Evolutionary conservation across 2,113 vertebrate species (phyloP).

Genomic region (Mixornis gularis): DNA sequence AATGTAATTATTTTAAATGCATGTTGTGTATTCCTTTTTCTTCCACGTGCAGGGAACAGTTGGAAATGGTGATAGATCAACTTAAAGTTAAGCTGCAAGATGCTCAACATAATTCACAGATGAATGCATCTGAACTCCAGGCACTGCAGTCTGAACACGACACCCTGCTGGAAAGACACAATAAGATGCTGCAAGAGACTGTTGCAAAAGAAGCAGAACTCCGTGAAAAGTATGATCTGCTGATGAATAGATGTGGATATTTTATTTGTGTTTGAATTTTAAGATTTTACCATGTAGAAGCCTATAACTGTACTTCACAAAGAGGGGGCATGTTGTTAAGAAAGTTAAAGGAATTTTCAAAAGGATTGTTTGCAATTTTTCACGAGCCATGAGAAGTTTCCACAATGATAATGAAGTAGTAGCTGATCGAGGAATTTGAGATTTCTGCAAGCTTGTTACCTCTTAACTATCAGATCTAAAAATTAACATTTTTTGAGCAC

Average conservation of each 20-base stretch:
- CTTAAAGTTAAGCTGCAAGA: constrained; percentile 85
- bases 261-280: background rate
- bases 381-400: background rate
- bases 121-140: constrained; percentile 79
- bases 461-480: background rate
- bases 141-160: constrained; percentile 87
- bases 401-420: background rate
- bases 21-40: background rate
- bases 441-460: background rate
- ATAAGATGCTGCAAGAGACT: constrained; percentile 92
- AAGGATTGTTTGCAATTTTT: background rate
- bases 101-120: constrained; percentile 83
- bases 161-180: constrained; percentile 91
- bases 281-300: background rate
- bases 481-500: background rate
- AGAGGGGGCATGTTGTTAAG: background rate
- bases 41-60: constrained; percentile 76
- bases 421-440: background rate
- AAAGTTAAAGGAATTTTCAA: background rate
- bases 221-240: constrained; percentile 82
- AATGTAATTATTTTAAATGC: background rate
- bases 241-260: background rate
- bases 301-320: background rate
- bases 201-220: constrained; percentile 91
- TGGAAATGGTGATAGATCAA: constrained; percentile 82